phyloP scores from a whole-genome alignment of 2,113 vertebrate genomes.

The Ahaetulla prasina region DNA sequence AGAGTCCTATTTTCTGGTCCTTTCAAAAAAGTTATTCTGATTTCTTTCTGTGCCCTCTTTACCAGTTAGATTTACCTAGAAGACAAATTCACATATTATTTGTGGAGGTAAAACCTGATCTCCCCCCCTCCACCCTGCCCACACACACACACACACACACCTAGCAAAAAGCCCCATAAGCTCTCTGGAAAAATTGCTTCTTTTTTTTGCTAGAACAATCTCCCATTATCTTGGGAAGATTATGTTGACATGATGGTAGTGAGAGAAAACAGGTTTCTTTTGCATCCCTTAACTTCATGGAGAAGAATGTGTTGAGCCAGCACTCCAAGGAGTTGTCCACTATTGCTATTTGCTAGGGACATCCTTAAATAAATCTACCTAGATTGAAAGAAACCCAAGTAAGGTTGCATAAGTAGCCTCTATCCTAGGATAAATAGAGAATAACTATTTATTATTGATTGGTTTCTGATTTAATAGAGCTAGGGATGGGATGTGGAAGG shows the following conservation, averaged over 20 bases:
- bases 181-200: neutral
- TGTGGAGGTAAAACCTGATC: neutral
- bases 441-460: neutral
- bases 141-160: neutral
- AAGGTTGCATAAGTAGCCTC: neutral
- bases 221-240: neutral
- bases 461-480: neutral
- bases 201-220: neutral
- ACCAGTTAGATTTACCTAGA: neutral
- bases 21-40: neutral
- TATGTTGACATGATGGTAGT: neutral
- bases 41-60: neutral
- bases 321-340: neutral
- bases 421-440: neutral
- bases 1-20: neutral
- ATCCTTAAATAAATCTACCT: neutral
- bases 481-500: neutral
- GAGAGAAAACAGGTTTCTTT: neutral
- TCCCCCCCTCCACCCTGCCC: fast-evolving
- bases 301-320: neutral
- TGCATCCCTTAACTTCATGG: neutral
- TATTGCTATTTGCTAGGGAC: neutral
- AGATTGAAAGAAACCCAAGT: neutral
- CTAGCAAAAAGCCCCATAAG: neutral
- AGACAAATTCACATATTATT: neutral